phyloP scores from a whole-genome alignment of 2,797 vertebrate genomes.

The Chaunax sp. region DNA sequence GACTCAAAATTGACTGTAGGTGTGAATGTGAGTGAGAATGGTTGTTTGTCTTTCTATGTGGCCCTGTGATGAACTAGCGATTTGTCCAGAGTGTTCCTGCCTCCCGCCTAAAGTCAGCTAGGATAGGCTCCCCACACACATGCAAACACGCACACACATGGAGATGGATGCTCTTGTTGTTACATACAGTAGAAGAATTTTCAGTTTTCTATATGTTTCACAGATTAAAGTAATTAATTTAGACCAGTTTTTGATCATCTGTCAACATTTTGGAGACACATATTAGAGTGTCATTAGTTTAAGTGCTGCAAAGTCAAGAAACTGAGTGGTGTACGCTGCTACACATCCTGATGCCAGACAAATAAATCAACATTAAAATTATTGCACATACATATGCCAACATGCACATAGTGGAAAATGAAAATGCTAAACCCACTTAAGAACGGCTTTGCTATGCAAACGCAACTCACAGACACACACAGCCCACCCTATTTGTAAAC shows the following conservation, averaged over 20 bases:
- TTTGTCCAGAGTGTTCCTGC: no score
- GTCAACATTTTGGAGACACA: constrained; percentile 4
- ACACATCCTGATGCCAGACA: constrained; percentile 8
- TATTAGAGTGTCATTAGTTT: constrained; percentile 12
- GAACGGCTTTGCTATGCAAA: constrained; percentile 18
- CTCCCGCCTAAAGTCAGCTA: no score
- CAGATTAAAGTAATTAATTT: constrained; percentile 4
- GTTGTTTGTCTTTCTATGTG: no score
- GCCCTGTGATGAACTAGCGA: no score
- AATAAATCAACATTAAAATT: constrained; percentile 14
- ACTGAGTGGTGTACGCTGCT: background rate
- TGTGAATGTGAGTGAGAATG: no score
- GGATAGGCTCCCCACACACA: no score
- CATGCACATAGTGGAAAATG: constrained; percentile 1
- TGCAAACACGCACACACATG: background rate
- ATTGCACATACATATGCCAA: background rate
- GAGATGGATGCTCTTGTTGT: background rate
- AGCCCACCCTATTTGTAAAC: constrained; percentile 19
- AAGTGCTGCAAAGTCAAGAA: constrained; percentile 31
- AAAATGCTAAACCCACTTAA: constrained; percentile 3
- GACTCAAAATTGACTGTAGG: no score
- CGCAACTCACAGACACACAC: background rate
- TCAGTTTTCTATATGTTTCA: background rate
- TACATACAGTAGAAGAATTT: no score
- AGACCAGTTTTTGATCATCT: constrained; percentile 9